Conservation (phyloP, 2,113 vertebrate genomes). For the Irena cyanogastra region DNA sequence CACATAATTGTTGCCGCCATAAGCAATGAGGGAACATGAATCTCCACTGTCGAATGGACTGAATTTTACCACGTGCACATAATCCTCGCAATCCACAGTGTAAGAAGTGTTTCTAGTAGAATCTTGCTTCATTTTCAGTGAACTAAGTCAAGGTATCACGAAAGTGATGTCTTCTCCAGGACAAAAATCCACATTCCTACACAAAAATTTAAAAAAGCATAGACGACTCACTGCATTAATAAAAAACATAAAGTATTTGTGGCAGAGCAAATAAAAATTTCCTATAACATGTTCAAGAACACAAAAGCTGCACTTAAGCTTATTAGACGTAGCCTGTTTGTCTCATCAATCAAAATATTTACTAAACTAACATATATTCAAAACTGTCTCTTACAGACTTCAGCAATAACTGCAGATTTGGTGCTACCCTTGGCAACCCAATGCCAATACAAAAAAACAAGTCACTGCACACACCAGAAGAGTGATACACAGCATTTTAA, state of each 20-base stretch:
- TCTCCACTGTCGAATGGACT: conserved; percentile 87
- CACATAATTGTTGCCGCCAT: conserved; percentile 88
- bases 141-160: neutral
- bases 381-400: neutral
- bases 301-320: neutral
- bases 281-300: neutral
- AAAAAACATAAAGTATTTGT: neutral
- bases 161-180: neutral
- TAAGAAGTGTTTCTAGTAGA: conserved; percentile 78
- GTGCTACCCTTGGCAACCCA: neutral
- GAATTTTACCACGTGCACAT: conserved; percentile 93
- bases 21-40: conserved; percentile 85
- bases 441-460: neutral
- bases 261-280: neutral
- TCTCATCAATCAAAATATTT: neutral
- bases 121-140: conserved; percentile 84
- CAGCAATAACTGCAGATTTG: neutral
- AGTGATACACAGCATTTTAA: neutral
- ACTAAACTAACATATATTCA: neutral
- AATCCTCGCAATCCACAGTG: conserved; percentile 88
- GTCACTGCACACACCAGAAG: neutral
- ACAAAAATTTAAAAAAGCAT: neutral
- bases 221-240: neutral
- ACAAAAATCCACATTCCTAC: conserved; percentile 5
- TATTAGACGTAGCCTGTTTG: neutral